Evolutionary conservation across 2,113 vertebrate genomes (phyloP).

Genomic region (Felis chaus): DNA sequence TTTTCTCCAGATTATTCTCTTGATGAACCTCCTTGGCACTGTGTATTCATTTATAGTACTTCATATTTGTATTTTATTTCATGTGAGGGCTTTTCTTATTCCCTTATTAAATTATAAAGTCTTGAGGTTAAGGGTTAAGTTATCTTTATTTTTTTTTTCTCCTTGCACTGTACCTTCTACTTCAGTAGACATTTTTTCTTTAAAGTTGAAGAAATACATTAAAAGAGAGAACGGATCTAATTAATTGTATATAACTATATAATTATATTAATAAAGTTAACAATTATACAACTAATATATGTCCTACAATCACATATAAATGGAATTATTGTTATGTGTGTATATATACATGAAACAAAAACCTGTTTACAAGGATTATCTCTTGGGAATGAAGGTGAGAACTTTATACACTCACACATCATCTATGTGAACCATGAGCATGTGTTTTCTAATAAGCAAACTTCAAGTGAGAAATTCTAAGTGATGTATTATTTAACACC

Average conservation of each 20-base stretch:
- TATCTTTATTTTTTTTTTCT: neutral
- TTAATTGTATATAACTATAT: neutral
- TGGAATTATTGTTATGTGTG: neutral
- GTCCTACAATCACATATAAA: neutral
- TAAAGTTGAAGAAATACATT: neutral
- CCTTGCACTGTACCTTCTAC: neutral
- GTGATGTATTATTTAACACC: neutral
- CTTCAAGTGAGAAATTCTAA: neutral
- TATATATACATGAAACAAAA: neutral
- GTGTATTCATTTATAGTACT: neutral
- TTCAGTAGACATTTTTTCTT: neutral
- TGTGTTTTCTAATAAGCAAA: neutral
- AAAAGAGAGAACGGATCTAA: neutral
- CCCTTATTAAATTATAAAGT: neutral
- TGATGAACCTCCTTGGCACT: neutral
- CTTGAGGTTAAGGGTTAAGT: neutral
- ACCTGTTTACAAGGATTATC: neutral
- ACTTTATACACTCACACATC: neutral
- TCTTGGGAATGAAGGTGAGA: neutral
- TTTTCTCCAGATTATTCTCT: neutral
- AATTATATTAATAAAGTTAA: neutral
- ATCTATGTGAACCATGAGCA: neutral
- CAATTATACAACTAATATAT: neutral
- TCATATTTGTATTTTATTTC: neutral
- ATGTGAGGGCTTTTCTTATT: neutral